phyloP scores from a whole-genome alignment of 2,797 vertebrate genomes.

The Micrastur ruficollis region DNA sequence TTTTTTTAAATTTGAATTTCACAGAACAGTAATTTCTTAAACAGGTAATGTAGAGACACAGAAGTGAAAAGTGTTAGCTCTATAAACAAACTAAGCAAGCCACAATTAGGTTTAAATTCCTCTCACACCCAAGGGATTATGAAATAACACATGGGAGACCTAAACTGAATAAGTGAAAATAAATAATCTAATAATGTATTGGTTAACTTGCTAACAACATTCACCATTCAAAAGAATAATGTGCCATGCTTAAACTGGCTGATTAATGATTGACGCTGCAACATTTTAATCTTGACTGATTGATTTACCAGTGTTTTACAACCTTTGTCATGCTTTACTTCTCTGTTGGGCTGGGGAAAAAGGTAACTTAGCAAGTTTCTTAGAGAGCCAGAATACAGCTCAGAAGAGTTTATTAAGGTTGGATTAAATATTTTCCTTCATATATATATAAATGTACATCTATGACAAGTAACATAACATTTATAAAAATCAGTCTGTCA shows the following conservation, averaged over 20 bases:
- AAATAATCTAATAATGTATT: slow-evolving; percentile 7
- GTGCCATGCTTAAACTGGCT: neutral
- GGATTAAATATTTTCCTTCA: neutral
- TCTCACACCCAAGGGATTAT: neutral
- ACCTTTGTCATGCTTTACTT: neutral
- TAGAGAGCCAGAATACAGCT: neutral
- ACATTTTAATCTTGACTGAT: neutral
- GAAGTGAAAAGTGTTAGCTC: neutral
- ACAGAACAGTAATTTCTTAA: neutral
- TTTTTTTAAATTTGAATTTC: neutral
- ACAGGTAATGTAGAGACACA: neutral
- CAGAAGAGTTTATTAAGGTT: neutral
- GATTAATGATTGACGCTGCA: neutral
- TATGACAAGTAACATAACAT: neutral
- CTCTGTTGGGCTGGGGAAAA: neutral
- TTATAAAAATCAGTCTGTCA: neutral
- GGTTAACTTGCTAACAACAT: neutral
- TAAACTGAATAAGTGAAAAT: neutral
- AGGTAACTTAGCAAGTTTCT: neutral
- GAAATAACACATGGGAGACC: neutral
- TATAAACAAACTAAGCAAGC: slow-evolving; percentile 16
- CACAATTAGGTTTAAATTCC: slow-evolving; percentile 26
- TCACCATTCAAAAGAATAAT: neutral
- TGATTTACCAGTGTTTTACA: neutral
- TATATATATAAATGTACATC: neutral